Percentiles rank a stretch among this genome's conserved stretches.
phyloP scores from a whole-genome alignment of 2,888 invertebrate species.

The Cryptocheilus praepositus region DNA sequence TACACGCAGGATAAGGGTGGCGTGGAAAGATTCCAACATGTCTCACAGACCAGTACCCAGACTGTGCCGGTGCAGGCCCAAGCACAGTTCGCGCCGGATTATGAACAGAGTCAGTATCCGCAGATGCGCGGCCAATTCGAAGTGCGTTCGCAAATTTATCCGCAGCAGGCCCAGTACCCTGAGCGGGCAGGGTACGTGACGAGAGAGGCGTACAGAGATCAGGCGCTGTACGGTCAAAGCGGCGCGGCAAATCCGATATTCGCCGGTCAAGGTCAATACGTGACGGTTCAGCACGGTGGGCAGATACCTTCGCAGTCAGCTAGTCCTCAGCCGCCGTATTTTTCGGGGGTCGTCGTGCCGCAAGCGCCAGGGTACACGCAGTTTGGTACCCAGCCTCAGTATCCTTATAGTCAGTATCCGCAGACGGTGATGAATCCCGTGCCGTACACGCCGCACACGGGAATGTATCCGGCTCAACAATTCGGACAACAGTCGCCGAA shows the following conservation, averaged over 20 bases:
- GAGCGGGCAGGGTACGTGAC: slow-evolving; percentile 69
- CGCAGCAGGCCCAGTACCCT: slow-evolving; percentile 60
- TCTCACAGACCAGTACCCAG: slow-evolving; percentile 67
- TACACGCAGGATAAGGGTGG: slow-evolving; percentile 61
- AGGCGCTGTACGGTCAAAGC: slow-evolving; percentile 60
- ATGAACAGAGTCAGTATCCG: slow-evolving; percentile 64
- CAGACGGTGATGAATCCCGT: slow-evolving; percentile 69
- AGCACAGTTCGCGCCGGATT: slow-evolving; percentile 67
- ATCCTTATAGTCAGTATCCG: slow-evolving; percentile 67
- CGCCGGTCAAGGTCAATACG: slow-evolving; percentile 65
- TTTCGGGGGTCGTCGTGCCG: slow-evolving; percentile 62
- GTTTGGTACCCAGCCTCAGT: slow-evolving; percentile 62
- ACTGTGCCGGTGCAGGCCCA: slow-evolving; percentile 69
- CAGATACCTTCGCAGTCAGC: slow-evolving; percentile 66
- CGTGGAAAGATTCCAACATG: slow-evolving; percentile 61
- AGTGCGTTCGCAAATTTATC: slow-evolving; percentile 65
- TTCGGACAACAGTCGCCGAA: slow-evolving; percentile 68
- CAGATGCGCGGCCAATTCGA: slow-evolving; percentile 68
- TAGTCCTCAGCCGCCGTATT: slow-evolving; percentile 68
- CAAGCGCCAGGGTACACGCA: slow-evolving; percentile 53
- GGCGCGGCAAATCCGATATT: slow-evolving; percentile 61
- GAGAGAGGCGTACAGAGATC: slow-evolving; percentile 67
- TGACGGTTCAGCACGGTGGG: slow-evolving; percentile 64
- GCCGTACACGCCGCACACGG: slow-evolving; percentile 63
- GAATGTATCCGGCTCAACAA: slow-evolving; percentile 64